A percentile compares a stretch with the other conserved stretches of the same genome.
Conservation (phyloP, 2,113 vertebrate genomes). For the Ondatra zibethicus region DNA sequence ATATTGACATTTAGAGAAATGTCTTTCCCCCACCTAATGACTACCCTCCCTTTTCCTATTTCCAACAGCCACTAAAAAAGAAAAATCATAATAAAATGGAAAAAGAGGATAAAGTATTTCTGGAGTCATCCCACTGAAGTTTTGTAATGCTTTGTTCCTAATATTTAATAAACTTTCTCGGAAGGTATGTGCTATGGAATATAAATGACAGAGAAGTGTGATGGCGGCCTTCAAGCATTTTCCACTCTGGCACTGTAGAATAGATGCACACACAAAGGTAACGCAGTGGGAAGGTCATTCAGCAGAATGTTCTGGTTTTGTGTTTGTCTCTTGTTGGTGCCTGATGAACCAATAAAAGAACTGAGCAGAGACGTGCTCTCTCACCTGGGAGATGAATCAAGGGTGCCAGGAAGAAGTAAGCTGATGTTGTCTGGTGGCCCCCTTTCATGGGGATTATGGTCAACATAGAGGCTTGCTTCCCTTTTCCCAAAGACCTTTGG, state of each 20-base stretch:
- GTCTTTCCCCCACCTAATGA: conserved; percentile 61
- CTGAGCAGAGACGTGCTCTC: neutral
- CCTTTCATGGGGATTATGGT: neutral
- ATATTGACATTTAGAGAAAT: conserved; percentile 80
- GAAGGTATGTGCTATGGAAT: neutral
- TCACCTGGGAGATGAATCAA: neutral
- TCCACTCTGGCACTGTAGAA: neutral
- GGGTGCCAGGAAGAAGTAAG: neutral
- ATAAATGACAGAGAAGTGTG: neutral
- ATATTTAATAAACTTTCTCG: conserved; percentile 31
- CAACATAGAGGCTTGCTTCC: neutral
- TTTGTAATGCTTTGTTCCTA: conserved; percentile 20
- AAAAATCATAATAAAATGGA: conserved; percentile 56
- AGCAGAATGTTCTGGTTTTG: neutral
- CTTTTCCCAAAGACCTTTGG: conserved; percentile 15
- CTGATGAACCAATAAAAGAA: neutral
- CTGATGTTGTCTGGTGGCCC: neutral
- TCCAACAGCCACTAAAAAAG: conserved; percentile 51
- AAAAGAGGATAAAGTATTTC: conserved; percentile 39
- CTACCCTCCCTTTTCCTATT: conserved; percentile 66
- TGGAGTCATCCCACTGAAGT: conserved; percentile 25
- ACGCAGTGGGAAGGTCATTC: neutral
- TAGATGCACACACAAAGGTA: neutral
- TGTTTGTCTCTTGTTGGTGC: neutral
- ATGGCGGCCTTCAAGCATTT: conserved; percentile 47